phyloP scores from a whole-genome alignment of 2,797 vertebrate species.

The Muscicapa comitata region DNA sequence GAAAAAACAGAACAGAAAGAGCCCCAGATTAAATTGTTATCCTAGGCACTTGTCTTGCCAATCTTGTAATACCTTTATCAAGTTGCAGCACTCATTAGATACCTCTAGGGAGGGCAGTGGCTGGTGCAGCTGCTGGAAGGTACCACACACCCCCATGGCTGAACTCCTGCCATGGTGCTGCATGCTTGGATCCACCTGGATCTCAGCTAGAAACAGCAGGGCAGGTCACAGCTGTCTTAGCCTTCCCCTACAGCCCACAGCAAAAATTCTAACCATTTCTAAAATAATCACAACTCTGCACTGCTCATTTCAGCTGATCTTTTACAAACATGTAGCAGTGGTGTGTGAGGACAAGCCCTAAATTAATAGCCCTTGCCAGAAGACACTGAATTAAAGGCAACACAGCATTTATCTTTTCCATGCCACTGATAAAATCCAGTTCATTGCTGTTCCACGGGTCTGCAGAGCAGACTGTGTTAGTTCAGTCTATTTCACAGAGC shows the following conservation, averaged over 20 bases:
- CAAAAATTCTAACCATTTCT: neutral
- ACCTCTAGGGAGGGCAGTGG: neutral
- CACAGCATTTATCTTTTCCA: neutral
- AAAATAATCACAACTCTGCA: neutral
- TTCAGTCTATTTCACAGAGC: neutral
- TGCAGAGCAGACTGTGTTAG: neutral
- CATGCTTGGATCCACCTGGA: neutral
- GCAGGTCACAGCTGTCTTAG: neutral
- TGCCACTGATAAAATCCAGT: neutral
- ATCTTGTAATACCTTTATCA: neutral
- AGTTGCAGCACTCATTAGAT: neutral
- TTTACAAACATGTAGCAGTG: neutral
- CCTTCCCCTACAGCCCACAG: neutral
- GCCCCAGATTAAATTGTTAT: neutral
- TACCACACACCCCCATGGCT: neutral
- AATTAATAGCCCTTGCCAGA: neutral
- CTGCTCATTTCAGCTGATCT: neutral
- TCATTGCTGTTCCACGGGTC: neutral
- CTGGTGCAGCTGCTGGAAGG: neutral
- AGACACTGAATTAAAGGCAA: neutral
- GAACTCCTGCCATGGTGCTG: neutral
- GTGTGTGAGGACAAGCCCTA: neutral
- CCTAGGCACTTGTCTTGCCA: neutral
- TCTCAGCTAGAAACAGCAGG: neutral
- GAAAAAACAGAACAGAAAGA: neutral